Evolutionary conservation across 2,888 invertebrate species (phyloP), one percentile per base, ranked within the genome.

Genomic region (Thereva nobilitata): DNA sequence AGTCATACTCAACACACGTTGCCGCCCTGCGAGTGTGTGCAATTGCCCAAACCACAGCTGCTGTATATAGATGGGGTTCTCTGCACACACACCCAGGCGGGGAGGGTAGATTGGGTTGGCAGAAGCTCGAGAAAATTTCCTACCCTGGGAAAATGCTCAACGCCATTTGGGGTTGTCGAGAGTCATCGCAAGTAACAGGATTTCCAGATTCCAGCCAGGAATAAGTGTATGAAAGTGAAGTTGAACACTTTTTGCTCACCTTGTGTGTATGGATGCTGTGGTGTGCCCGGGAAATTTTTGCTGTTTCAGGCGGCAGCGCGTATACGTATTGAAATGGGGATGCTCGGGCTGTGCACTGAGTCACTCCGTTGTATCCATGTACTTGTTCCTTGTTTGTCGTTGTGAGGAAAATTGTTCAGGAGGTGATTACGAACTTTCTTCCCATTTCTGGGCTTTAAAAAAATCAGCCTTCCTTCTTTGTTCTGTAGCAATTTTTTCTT

Each of bases 341-440:
- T n/a, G 7, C 47, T 12, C 37, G 38, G 23, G 37, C 4, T 12
- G 12, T 3, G n/a, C 12, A 5, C 35, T 12, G 8, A 4, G 7
- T 12, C 10, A 4, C 9, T 6, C 12, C 38, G 54, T 9, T 12
- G 4, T 45, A 12, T 35, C 5, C 9, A 37, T 9, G 37, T 49
- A 4, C 1, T 44, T 4, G 53, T 44, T 44, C 10, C 44, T 44
- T 42, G 44, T n/a, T 10, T 9, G 10, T 64, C 7, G 23, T 53
- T 35, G 52, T 47, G 42, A 45, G 47, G 52, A 64, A 64, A 64
- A 47, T 64, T 64, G 64, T 55, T 64, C 64, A 64, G 54, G 54
- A 64, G 64, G 64, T 64, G 64, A 64, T 64, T 64, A 64, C 64
- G 53, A 64, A 64, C 64, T 64, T 52, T 64, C 53, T 53, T 54